phyloP scores from a whole-genome alignment of 2,113 vertebrate genomes.

The Noturus placidus region DNA sequence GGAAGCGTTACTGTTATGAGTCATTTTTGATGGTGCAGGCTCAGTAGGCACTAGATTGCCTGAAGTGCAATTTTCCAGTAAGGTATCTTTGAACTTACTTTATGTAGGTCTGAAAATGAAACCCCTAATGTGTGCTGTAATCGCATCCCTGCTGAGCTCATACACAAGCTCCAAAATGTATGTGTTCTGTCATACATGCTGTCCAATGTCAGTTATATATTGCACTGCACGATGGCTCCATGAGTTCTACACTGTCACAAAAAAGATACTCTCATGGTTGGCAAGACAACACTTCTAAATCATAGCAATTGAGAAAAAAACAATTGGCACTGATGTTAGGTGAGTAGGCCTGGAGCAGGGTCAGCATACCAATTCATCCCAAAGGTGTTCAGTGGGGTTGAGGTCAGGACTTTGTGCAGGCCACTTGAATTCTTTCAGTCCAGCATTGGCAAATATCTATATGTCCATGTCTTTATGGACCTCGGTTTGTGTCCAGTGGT shows the following conservation, averaged over 20 bases:
- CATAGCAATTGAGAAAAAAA: neutral
- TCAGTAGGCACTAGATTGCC: slow-evolving; percentile 12
- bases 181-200: slow-evolving; percentile 2
- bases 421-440: neutral
- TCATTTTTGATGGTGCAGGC: neutral
- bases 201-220: slow-evolving; percentile 19
- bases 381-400: neutral
- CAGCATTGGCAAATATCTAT: neutral
- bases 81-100: slow-evolving; percentile 21
- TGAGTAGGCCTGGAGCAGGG: neutral
- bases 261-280: neutral
- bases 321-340: neutral
- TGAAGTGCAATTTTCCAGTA: slow-evolving; percentile 25
- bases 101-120: slow-evolving; percentile 5
- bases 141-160: slow-evolving; percentile 6
- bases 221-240: neutral
- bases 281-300: neutral
- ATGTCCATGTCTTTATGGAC: too few relatives aligned
- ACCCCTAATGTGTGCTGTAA: slow-evolving; percentile 20
- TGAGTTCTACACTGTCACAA: neutral
- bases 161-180: neutral
- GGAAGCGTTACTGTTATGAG: slow-evolving; percentile 14
- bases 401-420: neutral
- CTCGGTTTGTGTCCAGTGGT: too few relatives aligned
- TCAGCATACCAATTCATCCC: neutral